These are phyloP conservation scores for Origma solitaria DNA, from an alignment of 2,113 vertebrate species.

Conservation along the genomic window DNA sequence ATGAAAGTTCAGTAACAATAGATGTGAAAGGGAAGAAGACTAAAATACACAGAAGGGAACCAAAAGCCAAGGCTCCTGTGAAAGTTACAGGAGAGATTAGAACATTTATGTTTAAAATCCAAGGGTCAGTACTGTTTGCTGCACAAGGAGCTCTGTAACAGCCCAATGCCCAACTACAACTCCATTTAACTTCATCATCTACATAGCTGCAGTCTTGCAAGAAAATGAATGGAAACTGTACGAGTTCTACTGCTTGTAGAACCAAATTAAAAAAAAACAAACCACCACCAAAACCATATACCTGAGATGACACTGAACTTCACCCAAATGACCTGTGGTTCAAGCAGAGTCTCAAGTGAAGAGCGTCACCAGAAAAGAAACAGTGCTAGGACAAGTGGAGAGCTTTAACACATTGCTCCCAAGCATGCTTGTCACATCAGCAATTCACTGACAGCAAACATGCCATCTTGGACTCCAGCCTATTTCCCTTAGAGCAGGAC, in stretches of 20 bases:
- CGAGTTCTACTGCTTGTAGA: not conserved
- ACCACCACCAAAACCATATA: not conserved
- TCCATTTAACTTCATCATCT: not conserved
- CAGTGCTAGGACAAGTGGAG: not conserved
- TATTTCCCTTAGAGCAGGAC: not conserved
- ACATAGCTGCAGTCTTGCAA: not conserved
- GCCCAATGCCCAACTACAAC: not conserved
- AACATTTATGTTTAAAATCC: not conserved
- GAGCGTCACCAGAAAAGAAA: not conserved
- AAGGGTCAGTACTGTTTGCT: not conserved
- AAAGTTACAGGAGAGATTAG: not conserved
- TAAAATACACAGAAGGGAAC: not conserved
- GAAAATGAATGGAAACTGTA: not conserved
- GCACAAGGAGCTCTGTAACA: not conserved
- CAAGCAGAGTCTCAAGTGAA: not conserved
- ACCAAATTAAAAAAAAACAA: not conserved
- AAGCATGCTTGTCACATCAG: not conserved
- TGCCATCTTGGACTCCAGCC: not conserved
- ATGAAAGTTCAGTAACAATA: not conserved
- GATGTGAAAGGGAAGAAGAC: not conserved
- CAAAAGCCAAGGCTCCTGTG: not conserved
- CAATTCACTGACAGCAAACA: not conserved
- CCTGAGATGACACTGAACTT: not conserved
- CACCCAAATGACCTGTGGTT: not conserved
- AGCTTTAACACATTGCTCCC: not conserved